Evolutionary conservation across 2,113 vertebrate genomes (phyloP).

Genomic region (Danio rerio): GRCz12tu NC_133180.1:34381501-34382000

Average conservation of each 20-base stretch:
- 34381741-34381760: background rate
- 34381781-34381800: background rate
- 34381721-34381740: conserved; percentile 45
- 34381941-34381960: background rate
- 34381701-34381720: conserved; percentile 43
- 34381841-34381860: conserved; percentile 15
- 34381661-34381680: conserved; percentile 26
- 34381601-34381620: conserved; percentile 40
- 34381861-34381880: background rate
- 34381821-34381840: background rate
- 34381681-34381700: conserved; percentile 14
- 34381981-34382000: too few relatives aligned
- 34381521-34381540: conserved; percentile 35
- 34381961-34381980: too few relatives aligned
- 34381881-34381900: background rate
- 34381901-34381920: background rate
- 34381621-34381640: conserved; percentile 14
- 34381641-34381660: conserved; percentile 27
- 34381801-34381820: background rate
- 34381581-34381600: conserved; percentile 32
- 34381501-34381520: conserved; percentile 31
- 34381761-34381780: conserved; percentile 10
- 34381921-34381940: background rate
- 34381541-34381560: conserved; percentile 29
- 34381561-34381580: conserved; percentile 24